Conservation (phyloP, 1,140 invertebrate species). For the Pollicipes pollicipes region DNA sequence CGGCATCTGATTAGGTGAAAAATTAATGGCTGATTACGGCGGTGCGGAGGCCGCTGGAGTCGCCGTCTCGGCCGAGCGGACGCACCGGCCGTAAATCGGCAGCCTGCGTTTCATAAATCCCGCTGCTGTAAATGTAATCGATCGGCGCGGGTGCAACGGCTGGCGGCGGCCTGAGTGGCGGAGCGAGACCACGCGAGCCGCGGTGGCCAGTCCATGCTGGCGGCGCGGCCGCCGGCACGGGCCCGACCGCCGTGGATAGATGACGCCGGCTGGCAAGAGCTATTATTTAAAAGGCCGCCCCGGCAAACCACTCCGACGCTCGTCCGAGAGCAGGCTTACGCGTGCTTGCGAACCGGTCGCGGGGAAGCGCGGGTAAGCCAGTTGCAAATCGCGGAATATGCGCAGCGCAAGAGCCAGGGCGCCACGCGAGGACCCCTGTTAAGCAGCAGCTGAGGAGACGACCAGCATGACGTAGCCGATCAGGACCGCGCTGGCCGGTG, state of each 20-base stretch:
- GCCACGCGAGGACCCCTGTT: neutral
- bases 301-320: neutral
- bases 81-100: neutral
- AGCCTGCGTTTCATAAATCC: neutral
- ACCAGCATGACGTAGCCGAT: neutral
- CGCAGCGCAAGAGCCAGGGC: too few relatives aligned
- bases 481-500: too few relatives aligned
- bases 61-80: too few relatives aligned
- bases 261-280: neutral
- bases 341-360: too few relatives aligned
- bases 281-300: neutral
- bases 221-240: too few relatives aligned
- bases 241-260: neutral
- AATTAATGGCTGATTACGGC: neutral
- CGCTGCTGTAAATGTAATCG: neutral
- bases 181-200: too few relatives aligned
- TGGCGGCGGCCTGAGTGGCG: too few relatives aligned
- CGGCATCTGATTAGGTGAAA: conserved; percentile 1
- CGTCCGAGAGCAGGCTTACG: neutral
- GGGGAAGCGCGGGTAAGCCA: too few relatives aligned
- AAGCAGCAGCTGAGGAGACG: neutral
- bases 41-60: neutral
- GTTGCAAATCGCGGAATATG: too few relatives aligned
- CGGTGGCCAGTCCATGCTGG: too few relatives aligned
- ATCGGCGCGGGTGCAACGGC: too few relatives aligned